Evolutionary conservation across 2,888 invertebrate genomes (phyloP), one percentile per base, ranked within the genome.

Genomic region (Hipparchia semele): DNA sequence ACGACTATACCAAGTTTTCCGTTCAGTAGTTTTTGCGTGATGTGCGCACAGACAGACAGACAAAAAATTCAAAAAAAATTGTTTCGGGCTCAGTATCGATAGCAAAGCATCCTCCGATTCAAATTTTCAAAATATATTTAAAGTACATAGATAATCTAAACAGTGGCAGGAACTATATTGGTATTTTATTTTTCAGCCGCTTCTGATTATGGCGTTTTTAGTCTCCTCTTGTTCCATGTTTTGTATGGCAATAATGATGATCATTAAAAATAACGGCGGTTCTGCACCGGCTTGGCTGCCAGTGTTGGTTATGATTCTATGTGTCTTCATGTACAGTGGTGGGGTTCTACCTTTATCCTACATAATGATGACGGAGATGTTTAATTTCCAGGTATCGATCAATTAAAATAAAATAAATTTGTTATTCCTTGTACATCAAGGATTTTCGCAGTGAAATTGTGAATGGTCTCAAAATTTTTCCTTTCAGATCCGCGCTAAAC

Each of bases 241-340:
- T 13, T 60, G 59, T 60, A 13, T 71, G 7, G 60, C 53, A 66
- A 60, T 60, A 59, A 66, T 66, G 45, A 53, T 71, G 91, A 91
- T 2, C 90, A 91, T 75, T 88, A 91, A 61, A 53, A 68, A 60
- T n/a, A 33, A 68, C 7, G 68, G 60, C 6, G 53, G n/a, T 8
- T 61, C 53, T 49, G 46, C 66, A 33, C 73, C 73, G 9, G 33
- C 33, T n/a, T 73, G 70, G 70, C 23, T 73, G 2, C 92, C 92
- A 13, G 86, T 88, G 1, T 89, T 84, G 78, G 81, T 90, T 65
- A 83, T 92, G 2, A 89, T 91, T 73, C 90, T 91, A 72, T 81
- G 83, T 65, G 53, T 58, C 1, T 60, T 64, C 53, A 53, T 62
- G 46, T 61, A 46, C 49, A 68, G 62, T n/a, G 67, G 68, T 39